Evolutionary conservation across 2,113 vertebrate species (phyloP).

Genomic region (Cheilinus undulatus): DNA sequence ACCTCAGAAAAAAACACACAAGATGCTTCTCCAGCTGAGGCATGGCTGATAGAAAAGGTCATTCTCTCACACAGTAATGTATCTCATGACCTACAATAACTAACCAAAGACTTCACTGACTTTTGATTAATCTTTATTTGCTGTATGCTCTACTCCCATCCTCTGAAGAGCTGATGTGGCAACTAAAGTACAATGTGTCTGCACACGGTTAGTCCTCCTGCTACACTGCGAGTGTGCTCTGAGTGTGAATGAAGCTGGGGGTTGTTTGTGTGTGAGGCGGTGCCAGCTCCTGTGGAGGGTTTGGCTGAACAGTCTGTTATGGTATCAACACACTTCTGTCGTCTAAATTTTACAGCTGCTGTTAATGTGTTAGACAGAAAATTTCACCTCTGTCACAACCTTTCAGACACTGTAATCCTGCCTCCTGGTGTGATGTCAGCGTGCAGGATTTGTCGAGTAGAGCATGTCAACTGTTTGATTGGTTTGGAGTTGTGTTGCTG

Average conservation of each 20-base stretch:
- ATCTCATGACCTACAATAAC: slow-evolving; percentile 17
- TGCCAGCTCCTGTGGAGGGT: slow-evolving; percentile 13
- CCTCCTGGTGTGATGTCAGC: neutral
- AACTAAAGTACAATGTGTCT: neutral
- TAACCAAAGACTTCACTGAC: neutral
- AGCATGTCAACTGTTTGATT: neutral
- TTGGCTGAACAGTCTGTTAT: slow-evolving; percentile 30
- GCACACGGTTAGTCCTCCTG: neutral
- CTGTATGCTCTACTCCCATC: neutral
- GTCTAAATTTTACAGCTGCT: slow-evolving; percentile 15
- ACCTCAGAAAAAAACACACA: slow-evolving; percentile 21
- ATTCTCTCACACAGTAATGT: neutral
- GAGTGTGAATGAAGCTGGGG: slow-evolving; percentile 42
- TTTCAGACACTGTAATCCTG: neutral
- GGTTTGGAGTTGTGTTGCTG: slow-evolving; percentile 28
- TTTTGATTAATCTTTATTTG: neutral
- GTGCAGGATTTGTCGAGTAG: neutral
- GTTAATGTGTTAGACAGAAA: neutral
- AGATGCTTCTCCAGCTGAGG: slow-evolving; percentile 12
- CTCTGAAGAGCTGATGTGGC: neutral
- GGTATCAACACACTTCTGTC: slow-evolving; percentile 19
- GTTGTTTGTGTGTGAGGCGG: neutral
- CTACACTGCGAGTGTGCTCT: slow-evolving; percentile 8
- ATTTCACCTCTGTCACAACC: slow-evolving; percentile 14
- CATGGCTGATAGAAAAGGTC: slow-evolving; percentile 7